Percentiles rank a stretch among this genome's conserved stretches.
Evolutionary conservation across 2,888 invertebrate species (phyloP).

Genomic region (Allolobophora icterica): DNA sequence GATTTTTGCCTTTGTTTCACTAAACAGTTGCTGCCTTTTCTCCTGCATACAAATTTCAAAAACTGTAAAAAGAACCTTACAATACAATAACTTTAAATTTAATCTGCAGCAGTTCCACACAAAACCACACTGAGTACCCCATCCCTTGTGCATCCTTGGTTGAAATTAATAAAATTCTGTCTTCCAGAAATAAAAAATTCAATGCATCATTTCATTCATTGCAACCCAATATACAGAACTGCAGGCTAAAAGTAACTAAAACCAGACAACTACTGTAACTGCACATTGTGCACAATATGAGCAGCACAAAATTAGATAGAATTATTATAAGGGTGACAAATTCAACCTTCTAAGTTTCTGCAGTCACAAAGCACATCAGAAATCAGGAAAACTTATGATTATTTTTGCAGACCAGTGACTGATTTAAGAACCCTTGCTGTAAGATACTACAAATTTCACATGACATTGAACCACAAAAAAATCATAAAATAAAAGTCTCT

Average conservation of each 20-base stretch:
- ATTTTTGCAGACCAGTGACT: not conserved
- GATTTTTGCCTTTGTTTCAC: not conserved
- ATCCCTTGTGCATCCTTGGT: not conserved
- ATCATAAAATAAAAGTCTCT: not conserved
- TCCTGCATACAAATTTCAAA: not conserved
- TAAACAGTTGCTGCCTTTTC: not conserved
- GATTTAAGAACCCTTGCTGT: not conserved
- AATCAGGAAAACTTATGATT: not conserved
- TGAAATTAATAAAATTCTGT: not conserved
- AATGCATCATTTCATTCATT: not conserved
- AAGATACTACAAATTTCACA: not conserved
- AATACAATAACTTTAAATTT: too few species aligned
- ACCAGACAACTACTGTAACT: not conserved
- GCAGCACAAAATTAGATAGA: not conserved
- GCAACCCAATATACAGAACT: not conserved
- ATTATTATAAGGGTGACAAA: not conserved
- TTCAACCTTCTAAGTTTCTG: not conserved
- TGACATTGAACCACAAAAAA: not conserved
- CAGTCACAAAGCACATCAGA: not conserved
- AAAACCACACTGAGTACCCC: not conserved
- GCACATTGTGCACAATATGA: not conserved
- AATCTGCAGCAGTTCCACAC: not conserved
- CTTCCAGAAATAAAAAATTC: not conserved
- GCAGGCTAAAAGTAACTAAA: not conserved
- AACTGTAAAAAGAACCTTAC: not conserved